Evolutionary conservation across 2,113 vertebrate genomes (phyloP), one percentile per base, ranked within the genome.

Genomic region (Epinephelus moara): DNA sequence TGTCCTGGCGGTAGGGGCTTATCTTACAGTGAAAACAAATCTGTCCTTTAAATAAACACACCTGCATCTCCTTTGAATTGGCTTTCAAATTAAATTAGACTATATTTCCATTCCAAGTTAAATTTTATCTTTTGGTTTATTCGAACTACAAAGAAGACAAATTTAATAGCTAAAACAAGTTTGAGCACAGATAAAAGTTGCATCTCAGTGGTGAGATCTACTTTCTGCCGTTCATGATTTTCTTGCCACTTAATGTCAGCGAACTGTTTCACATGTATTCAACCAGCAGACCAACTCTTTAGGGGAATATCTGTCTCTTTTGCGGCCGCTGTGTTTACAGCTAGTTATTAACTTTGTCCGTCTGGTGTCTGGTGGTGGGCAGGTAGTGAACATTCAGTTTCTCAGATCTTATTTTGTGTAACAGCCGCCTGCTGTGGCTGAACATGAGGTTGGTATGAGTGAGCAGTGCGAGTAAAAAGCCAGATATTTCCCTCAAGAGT

Each of bases 1-100:
- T 84, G 59, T 82, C 62, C 50, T 63, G 64, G 63, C 56, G 60
- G 45, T 61, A 12, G 11, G 27, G 27, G 78, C 45, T 87, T 52
- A 61, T 70, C 25, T 85, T 68, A 60, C 53, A 71, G 40, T 33
- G 27, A 55, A 50, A 81, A 55, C 21, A 70, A 42, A 62, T 5
- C 12, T 2, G 17, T 27, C 6, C 18, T 33, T 63, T 52, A 11
- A 57, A 11, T n/a, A 13, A 37, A 42, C 4, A 23, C 5, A 57
- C 30, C 53, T 56, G 13, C 40, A 76, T 63, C 15, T 37, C 14
- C n/a, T 11, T 69, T 70, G 49, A 70, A 9, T 21, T 53, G 6
- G 15, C 19, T 71, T 23, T 45, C 6, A 42, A 21, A 47, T 57
- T 47, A 49, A 23, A 27, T 12, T 45, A 2, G 0, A 14, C 10